These are phyloP conservation scores for Phalacrocorax carbo DNA, from an alignment of 2,113 vertebrate species.

Conservation along the genomic window DNA sequence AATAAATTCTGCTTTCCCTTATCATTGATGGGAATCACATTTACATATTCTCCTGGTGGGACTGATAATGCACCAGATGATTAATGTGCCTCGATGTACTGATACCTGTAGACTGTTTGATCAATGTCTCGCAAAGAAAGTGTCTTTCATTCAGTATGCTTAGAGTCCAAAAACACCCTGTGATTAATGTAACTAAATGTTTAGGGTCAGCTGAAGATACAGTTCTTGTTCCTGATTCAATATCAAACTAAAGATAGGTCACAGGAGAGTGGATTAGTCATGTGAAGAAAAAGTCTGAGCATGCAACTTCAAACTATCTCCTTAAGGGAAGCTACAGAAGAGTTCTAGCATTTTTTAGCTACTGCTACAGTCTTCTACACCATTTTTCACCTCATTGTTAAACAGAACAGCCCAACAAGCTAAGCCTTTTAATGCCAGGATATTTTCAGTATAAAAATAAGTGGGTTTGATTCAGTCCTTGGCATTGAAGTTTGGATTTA, in stretches of 20 bases:
- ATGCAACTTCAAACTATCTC: constrained; percentile 1
- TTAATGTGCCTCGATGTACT: constrained; percentile 93
- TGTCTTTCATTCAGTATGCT: constrained; percentile 87
- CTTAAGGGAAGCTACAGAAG: constrained; percentile 2
- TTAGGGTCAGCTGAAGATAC: constrained; percentile 80
- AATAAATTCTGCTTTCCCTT: constrained; percentile 90
- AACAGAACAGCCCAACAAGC: background rate
- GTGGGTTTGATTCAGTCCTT: background rate
- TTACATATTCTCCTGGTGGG: constrained; percentile 94
- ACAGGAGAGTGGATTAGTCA: constrained; percentile 83
- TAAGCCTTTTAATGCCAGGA: constrained; percentile 30
- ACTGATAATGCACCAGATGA: constrained; percentile 89
- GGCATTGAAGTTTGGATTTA: constrained; percentile 36
- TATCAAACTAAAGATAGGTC: constrained; percentile 89
- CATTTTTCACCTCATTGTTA: constrained; percentile 15
- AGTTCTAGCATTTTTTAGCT: background rate
- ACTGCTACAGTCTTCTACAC: background rate
- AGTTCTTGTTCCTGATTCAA: constrained; percentile 77
- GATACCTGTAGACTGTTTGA: constrained; percentile 93
- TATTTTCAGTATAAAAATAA: constrained; percentile 35
- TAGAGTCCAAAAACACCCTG: constrained; percentile 77
- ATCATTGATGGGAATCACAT: constrained; percentile 94
- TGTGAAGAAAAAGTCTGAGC: constrained; percentile 73
- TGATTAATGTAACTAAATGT: constrained; percentile 98
- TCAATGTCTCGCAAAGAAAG: constrained; percentile 87